Conservation (phyloP, 2,113 vertebrate genomes). For the Toxostoma redivivum region DNA sequence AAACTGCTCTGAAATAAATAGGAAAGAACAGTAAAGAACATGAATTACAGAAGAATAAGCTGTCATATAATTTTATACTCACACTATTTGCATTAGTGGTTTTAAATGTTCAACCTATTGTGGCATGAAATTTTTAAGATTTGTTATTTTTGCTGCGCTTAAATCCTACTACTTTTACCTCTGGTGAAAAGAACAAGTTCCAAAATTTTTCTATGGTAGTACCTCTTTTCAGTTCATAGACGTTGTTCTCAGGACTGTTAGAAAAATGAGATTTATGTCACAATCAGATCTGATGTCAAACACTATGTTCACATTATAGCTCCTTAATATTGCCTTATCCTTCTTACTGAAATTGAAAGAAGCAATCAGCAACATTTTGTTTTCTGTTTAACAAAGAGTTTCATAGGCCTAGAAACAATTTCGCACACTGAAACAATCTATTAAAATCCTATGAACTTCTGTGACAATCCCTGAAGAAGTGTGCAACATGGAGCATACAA, state of each 20-base stretch:
- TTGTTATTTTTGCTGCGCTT: background rate
- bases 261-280: background rate
- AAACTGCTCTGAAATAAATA: background rate
- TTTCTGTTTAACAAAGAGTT: background rate
- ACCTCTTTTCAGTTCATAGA: background rate
- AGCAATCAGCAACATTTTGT: background rate
- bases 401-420: background rate
- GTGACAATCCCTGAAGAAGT: rapidly evolving
- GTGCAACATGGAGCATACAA: rapidly evolving
- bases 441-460: background rate
- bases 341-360: background rate
- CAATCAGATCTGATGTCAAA: background rate
- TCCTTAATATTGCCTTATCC: background rate
- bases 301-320: rapidly evolving
- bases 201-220: rapidly evolving
- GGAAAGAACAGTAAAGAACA: background rate
- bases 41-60: background rate
- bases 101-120: background rate
- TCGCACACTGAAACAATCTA: background rate
- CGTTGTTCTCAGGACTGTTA: background rate
- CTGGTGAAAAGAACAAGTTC: background rate
- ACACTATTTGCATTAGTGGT: background rate
- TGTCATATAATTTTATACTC: background rate
- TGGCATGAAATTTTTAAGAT: background rate
- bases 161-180: background rate